Conservation (phyloP, 2,113 vertebrate species). For the Engystomops pustulosus region DNA sequence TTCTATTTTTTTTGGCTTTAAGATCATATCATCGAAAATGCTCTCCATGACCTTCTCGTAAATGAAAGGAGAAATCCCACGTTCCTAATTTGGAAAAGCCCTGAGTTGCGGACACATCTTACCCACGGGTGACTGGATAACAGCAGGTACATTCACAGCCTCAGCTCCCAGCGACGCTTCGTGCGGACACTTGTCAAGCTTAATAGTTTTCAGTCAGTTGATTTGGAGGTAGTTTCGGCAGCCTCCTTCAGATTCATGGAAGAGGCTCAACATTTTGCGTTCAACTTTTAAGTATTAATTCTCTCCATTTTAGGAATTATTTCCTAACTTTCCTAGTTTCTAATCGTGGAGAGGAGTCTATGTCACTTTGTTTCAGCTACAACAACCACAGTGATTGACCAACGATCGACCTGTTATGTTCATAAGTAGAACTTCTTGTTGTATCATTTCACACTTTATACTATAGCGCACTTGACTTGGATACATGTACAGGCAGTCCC, state of each 20-base stretch:
- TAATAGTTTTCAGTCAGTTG: slow-evolving; percentile 23
- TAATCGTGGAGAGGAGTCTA: too few relatives aligned
- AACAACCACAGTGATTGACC: not conserved
- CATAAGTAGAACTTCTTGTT: too few relatives aligned
- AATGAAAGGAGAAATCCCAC: not conserved
- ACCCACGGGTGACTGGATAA: slow-evolving; percentile 26
- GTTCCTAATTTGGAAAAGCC: slow-evolving; percentile 14
- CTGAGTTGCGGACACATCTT: not conserved
- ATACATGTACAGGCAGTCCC: too few relatives aligned
- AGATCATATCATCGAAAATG: not conserved
- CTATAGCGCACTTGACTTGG: too few relatives aligned
- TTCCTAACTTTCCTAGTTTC: not conserved
- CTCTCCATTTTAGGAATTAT: not conserved
- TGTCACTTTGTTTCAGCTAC: not conserved
- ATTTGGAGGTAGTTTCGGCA: not conserved
- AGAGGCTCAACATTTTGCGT: not conserved
- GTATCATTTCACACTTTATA: too few relatives aligned
- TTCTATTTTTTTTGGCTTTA: not conserved
- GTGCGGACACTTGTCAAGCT: slow-evolving; percentile 35
- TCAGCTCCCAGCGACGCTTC: not conserved
- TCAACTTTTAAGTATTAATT: not conserved
- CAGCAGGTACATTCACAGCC: slow-evolving; percentile 7
- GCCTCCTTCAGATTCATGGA: not conserved
- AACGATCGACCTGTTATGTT: too few relatives aligned
- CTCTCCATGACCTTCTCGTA: not conserved